Base-by-base conservation (phyloP, 2,797 vertebrate genomes). In the Glossophaga mutica region DNA sequence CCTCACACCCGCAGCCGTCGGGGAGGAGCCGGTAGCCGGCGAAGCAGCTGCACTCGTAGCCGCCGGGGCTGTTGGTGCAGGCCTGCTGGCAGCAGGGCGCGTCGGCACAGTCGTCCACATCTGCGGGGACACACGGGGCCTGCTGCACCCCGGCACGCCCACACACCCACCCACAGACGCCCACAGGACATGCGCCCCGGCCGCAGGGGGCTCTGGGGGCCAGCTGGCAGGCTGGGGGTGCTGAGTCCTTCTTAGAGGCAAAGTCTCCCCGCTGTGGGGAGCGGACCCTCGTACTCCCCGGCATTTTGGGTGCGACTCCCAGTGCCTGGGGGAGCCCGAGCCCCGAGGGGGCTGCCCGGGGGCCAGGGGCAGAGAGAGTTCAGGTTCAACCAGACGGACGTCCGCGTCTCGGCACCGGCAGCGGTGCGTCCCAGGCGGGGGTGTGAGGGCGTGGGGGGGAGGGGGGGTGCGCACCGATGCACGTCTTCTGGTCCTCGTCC, bases 1-100 rank as follows among this genome's bases (percentile, higher is more conserved):
- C 99, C 1, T 99, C 99, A 50, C 99, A 99, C 65, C 98, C 97
- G 3, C 99, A 99, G 86, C 99, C 99, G 0, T 99, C 99, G 0
- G 98, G 3, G 96, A 97, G 97, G 87, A 99, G 99, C 67, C 98
- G 97, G 98, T 99, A 99, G 4, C 99, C 99, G 0, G 99, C 99
- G 0, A 98, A 98, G 98, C 99, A 99, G 98, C 99, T 98, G n/a
- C 99, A 99, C 97, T 99, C 99, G 0, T 99, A 99, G n/a, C 99
- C 99, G 0, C 99, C 99, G 0, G 99, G 99, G 57, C 99, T 99
- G 96, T 99, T 99, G 98, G 98, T 99, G 81, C 99, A 99, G 84
- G 99, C 99, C 94, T 99, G 99, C 96, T 99, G 98, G 94, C 99
- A 99, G 87, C 99, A 99, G 19, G 99, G 99, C 39, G 98, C 97